phyloP scores from a whole-genome alignment of 2,113 vertebrate species.

The Chlamydotis undulata region DNA sequence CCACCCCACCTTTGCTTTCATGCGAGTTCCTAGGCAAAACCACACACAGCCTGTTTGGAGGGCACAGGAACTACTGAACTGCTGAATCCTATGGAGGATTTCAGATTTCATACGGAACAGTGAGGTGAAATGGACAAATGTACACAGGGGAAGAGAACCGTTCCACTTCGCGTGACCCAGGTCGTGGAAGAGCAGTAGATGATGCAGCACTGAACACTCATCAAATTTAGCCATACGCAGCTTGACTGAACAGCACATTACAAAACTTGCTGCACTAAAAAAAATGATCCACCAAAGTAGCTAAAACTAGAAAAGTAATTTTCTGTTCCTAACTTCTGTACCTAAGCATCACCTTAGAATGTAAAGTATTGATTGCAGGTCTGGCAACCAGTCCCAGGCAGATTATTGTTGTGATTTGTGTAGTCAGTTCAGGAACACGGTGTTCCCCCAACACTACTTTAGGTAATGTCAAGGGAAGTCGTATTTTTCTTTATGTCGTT shows the following conservation, averaged over 20 bases:
- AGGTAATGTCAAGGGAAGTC: background rate
- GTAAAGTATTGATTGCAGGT: background rate
- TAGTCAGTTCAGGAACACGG: background rate
- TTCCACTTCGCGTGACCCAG: background rate
- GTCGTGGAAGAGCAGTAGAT: background rate
- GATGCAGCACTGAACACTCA: background rate
- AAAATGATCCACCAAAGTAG: background rate
- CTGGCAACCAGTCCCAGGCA: background rate
- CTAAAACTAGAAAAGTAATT: background rate
- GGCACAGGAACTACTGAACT: background rate
- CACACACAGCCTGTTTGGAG: background rate
- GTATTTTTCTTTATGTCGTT: background rate
- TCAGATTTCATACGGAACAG: background rate
- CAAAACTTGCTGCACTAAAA: background rate
- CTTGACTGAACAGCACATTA: background rate
- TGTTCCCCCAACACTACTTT: background rate
- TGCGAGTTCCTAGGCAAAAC: background rate
- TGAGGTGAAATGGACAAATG: background rate
- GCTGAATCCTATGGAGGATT: background rate
- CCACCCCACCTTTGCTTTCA: background rate
- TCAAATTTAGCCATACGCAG: background rate
- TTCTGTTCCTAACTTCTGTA: background rate
- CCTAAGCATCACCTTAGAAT: background rate
- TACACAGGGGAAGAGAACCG: background rate
- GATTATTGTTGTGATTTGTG: background rate